Base-by-base conservation (phyloP, 2,888 invertebrate species). In the Meloe dianella region DNA sequence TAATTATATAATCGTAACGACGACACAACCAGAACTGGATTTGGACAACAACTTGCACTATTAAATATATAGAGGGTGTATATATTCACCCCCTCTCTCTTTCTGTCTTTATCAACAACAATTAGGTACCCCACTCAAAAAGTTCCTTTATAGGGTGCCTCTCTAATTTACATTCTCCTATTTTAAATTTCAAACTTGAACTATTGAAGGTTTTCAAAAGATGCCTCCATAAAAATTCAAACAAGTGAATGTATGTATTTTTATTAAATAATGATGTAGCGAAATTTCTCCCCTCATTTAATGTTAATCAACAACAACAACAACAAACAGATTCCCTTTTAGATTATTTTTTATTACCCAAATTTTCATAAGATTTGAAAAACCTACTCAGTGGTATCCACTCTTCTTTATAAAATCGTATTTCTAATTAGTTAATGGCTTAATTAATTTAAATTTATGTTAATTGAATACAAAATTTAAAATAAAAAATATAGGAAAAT, bases 1-100 rank as follows among this genome's bases (percentile, higher is more conserved):
- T 6, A 20, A 47, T 47, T 47, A 47, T 20, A 47, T 47, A 47
- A 47, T 47, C 47, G 20, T 10, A 20, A 20, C 20, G 47, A 47
- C 47, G 47, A 47, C 20, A 47, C 47, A 47, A 47, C 47, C 9
- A 8, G 20, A 20, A 47, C 47, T 47, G 20, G 20, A 20, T 20
- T 10, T 20, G 12, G 22, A 47, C 10, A 47, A 47, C 47, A 47
- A 47, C 47, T 20, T n/a, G 22, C 47, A 47, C 47, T 10, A 47
- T 20, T 41, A 20, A 47, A 47, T 47, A n/a, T n/a, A 47, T 47
- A 47, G 47, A 47, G 47, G 47, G 47, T 47, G 47, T 47, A 47
- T 17, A 27, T n/a, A n/a, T 47, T 1, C 20, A 20, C 47, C 47
- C 47, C 47, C 47, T 20, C 47, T 20, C 47, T 12, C 41, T 41